Evolutionary conservation across 2,113 vertebrate genomes (phyloP).

Genomic region (Mungos mungo): DNA sequence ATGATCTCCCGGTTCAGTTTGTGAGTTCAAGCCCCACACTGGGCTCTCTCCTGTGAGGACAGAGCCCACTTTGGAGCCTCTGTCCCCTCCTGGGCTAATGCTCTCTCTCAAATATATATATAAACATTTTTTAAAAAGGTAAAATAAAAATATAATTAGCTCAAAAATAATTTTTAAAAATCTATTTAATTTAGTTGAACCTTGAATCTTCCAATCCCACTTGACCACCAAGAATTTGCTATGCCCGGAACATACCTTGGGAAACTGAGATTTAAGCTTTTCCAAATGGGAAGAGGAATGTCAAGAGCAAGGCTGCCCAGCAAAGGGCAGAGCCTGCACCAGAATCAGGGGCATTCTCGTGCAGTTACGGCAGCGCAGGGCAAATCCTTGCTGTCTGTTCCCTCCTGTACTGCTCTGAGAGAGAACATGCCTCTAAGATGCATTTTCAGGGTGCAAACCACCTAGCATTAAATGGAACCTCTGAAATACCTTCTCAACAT

Average conservation of each 20-base stretch:
- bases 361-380: background rate
- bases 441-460: background rate
- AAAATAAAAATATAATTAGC: too few species aligned
- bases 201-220: background rate
- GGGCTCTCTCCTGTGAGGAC: too few species aligned
- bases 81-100: too few species aligned
- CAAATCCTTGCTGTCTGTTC: background rate
- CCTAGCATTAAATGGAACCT: background rate
- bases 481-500: background rate
- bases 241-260: background rate
- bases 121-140: too few species aligned
- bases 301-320: background rate
- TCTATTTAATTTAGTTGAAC: background rate
- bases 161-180: background rate
- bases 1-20: too few species aligned
- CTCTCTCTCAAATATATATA: too few species aligned
- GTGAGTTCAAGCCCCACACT: too few species aligned
- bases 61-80: too few species aligned
- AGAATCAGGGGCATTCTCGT: rapidly evolving
- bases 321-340: background rate
- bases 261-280: background rate
- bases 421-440: background rate
- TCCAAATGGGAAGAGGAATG: background rate
- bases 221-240: background rate
- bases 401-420: background rate